Base-by-base conservation (phyloP, 2,113 vertebrate species). In the Zingel zingel region DNA sequence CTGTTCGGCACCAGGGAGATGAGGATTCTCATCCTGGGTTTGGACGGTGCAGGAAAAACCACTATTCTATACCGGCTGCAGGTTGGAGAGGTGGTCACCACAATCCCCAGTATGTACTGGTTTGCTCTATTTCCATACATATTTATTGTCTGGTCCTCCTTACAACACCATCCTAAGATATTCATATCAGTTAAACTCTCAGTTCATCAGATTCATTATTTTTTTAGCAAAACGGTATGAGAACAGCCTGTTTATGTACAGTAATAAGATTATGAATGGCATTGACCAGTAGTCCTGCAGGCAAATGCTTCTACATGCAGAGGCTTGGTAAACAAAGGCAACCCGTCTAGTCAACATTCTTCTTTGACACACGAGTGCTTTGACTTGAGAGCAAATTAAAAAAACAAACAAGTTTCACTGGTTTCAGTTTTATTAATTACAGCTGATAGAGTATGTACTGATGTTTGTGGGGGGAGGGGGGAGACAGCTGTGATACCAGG, bases 71-170 rank as follows among this genome's bases (percentile, higher is more conserved):
- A 99, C 94, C 94, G 97, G 69, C 93, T 99, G 76, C 98, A 99
- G 90, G 98, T 99, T 33, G 98, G 98, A 91, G 98, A 99, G 94
- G 98, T 99, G 27, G 98, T 99, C 79, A 99, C 98, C 65, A 99
- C 98, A 39, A 99, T 99, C 91, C 98, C 98, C 2, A 99, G 98
- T 99, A 95, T 79, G 98, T 96, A 6, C 30, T 43, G 1, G 0
- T 47, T 77, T 68, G 12, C n/a, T 71, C 43, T 56, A 0, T 70
- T 30, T 19, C 8, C 5, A 1, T 6, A 6, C n/a, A 30, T 47
- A n/a, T 21, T 8, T 10, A n/a, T 2, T 8, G 25, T 50, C 19
- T 30, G 21, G 21, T 50, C 8, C 18, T 47, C 18, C 7, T 39
- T 4, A 25, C 14, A 39, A 39, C 18, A 4, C 2, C 23, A 23